These are phyloP conservation scores for Phengaris alcon DNA, from an alignment of 2,888 invertebrate genomes.

Conservation along the genomic window DNA sequence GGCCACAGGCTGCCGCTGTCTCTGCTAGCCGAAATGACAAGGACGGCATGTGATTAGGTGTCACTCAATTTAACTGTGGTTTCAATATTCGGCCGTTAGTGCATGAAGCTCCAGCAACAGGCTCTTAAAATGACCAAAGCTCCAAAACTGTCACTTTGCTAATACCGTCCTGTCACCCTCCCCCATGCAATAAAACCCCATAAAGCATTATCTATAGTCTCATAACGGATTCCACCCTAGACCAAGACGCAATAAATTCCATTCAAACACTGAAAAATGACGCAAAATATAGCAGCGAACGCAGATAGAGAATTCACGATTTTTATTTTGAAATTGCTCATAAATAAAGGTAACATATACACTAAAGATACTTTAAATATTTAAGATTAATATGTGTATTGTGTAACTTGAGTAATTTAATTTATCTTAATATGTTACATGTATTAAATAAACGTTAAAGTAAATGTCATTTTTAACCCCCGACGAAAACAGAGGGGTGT, in stretches of 20 bases:
- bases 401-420: neutral
- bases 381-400: neutral
- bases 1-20: no score
- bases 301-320: conserved; percentile 6
- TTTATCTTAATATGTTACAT: neutral
- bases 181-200: conserved; percentile 20
- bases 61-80: no score
- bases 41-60: no score
- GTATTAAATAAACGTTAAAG: neutral
- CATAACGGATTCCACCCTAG: conserved; percentile 27
- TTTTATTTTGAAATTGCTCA: conserved; percentile 12
- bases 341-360: conserved; percentile 5
- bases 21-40: no score
- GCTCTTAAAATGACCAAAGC: neutral
- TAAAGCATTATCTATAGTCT: conserved; percentile 27
- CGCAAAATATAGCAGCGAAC: conserved; percentile 10
- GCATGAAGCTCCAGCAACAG: no score
- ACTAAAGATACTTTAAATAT: no score
- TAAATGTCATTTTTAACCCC: no score
- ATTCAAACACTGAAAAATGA: conserved; percentile 16
- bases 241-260: conserved; percentile 22
- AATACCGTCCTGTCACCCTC: conserved; percentile 15
- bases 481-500: no score
- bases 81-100: no score
- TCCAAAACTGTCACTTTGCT: conserved; percentile 11